Evolutionary conservation across 2,888 invertebrate genomes (phyloP).

Genomic region (Priapulus caudatus): DNA sequence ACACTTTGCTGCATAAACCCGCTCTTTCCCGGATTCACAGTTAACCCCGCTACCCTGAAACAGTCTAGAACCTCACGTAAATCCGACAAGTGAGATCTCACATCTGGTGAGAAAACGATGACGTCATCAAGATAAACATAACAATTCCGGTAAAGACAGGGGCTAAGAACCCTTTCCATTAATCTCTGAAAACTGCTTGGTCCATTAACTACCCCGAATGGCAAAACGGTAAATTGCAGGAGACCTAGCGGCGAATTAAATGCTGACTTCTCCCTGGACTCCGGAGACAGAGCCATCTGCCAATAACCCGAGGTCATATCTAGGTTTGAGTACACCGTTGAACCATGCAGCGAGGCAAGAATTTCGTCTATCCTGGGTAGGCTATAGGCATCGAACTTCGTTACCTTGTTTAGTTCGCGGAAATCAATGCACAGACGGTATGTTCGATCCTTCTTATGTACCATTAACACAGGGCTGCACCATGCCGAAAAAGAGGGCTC

Average conservation of each 20-base stretch:
- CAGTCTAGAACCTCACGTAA: no score
- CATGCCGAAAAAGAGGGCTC: constrained; percentile 15
- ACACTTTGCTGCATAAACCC: no score
- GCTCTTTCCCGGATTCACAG: no score
- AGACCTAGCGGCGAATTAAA: constrained; percentile 21
- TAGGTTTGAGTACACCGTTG: constrained; percentile 16
- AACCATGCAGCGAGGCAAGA: constrained; percentile 18
- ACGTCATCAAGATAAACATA: no score
- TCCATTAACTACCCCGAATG: constrained; percentile 22
- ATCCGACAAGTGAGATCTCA: no score
- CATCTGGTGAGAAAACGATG: no score
- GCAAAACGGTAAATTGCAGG: constrained; percentile 20
- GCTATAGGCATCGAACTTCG: constrained; percentile 22
- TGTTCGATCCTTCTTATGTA: constrained; percentile 18
- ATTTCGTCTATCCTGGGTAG: constrained; percentile 21
- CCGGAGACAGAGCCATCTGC: constrained; percentile 20
- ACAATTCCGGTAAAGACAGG: constrained; percentile 18
- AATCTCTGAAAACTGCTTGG: constrained; percentile 23
- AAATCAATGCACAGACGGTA: constrained; percentile 24
- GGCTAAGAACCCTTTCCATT: constrained; percentile 20
- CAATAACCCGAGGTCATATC: constrained; percentile 24
- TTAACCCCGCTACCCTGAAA: no score
- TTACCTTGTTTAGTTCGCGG: constrained; percentile 21
- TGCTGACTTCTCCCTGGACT: constrained; percentile 22
- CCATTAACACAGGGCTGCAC: constrained; percentile 20